These are phyloP conservation scores for Agrotis segetum DNA, from an alignment of 2,888 invertebrate genomes.

Conservation along the genomic window DNA sequence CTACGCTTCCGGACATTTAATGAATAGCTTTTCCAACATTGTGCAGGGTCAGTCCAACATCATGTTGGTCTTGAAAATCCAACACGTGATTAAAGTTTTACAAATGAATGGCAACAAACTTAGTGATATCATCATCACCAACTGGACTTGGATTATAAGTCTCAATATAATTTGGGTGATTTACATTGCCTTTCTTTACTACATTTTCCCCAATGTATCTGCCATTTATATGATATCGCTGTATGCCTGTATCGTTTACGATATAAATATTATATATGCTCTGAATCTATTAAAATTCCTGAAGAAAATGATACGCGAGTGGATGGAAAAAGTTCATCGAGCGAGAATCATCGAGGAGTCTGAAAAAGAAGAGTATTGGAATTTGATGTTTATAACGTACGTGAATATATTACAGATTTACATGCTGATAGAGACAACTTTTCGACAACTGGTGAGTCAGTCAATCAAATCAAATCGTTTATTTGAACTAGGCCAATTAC, in stretches of 20 bases:
- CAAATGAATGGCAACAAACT: not conserved
- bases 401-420: conserved; percentile 9
- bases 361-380: conserved; percentile 2
- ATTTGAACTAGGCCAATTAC: too few species aligned
- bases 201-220: not conserved
- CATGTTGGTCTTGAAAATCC: conserved; percentile 12
- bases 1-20: not conserved
- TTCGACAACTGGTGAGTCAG: conserved; percentile 23
- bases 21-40: conserved; percentile 8
- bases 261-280: conserved; percentile 17
- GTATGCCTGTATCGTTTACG: conserved; percentile 4
- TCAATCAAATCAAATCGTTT: too few species aligned
- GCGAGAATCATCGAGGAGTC: not conserved
- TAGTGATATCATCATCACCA: not conserved
- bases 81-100: conserved; percentile 1
- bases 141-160: conserved; percentile 7
- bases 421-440: conserved; percentile 9
- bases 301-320: not conserved
- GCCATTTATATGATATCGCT: not conserved
- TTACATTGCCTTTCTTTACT: not conserved
- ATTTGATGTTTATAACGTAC: conserved; percentile 6
- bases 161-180: conserved; percentile 3
- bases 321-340: not conserved
- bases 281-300: conserved; percentile 4
- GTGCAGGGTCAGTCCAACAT: not conserved